Percentiles rank a stretch among this genome's conserved stretches.
Evolutionary conservation across 1,140 invertebrate species (phyloP).

Genomic region (Ganaspis sp.): DNA sequence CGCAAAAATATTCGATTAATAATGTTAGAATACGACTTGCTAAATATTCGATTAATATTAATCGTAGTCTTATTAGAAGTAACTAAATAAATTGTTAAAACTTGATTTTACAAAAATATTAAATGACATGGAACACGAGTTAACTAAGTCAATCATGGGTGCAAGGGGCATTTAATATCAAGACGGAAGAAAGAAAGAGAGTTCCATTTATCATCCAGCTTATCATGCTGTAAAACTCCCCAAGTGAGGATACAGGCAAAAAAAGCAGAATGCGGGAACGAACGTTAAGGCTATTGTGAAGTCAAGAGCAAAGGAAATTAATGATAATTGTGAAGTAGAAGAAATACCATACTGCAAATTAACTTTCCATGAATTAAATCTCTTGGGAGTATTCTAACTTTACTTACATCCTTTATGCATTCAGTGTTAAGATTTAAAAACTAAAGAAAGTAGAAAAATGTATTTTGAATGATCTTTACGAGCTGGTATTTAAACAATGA

Average conservation of each 20-base stretch:
- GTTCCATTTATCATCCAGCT: constrained; percentile 50
- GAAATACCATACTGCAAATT: constrained; percentile 23
- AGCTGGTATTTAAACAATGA: no score
- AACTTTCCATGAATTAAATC: background rate
- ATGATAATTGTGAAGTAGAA: constrained; percentile 26
- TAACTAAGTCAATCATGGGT: background rate
- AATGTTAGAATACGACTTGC: no score
- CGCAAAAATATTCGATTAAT: no score
- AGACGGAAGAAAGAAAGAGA: constrained; percentile 23
- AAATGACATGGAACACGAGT: background rate
- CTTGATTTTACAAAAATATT: background rate
- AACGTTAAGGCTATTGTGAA: constrained; percentile 22
- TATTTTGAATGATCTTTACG: no score
- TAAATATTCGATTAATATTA: no score
- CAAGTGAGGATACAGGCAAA: constrained; percentile 33
- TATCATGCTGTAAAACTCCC: constrained; percentile 43
- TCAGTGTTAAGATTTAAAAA: background rate
- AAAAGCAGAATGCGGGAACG: constrained; percentile 28
- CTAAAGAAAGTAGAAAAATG: background rate
- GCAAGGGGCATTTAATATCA: background rate
- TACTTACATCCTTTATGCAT: background rate
- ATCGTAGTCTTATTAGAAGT: no score
- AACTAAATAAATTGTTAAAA: background rate
- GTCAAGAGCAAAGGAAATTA: constrained; percentile 26
- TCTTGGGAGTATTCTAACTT: background rate